These are phyloP conservation scores for Pararge aegeria DNA, from an alignment of 1,140 invertebrate genomes.

Conservation along the genomic window DNA sequence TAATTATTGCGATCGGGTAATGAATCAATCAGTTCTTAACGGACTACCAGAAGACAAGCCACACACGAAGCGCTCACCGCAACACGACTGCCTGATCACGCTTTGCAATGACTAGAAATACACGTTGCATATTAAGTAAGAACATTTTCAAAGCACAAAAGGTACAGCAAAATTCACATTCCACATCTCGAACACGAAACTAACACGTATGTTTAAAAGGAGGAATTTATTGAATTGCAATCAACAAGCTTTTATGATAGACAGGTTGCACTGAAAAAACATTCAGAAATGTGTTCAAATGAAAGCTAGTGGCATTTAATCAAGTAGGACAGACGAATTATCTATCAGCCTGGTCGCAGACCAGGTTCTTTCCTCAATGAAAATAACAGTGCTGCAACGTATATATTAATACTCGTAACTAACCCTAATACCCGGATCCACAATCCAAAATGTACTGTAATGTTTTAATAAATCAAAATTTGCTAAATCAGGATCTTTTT, in stretches of 20 bases:
- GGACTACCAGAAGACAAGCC: constrained; percentile 46
- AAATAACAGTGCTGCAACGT: no score
- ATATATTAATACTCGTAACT: no score
- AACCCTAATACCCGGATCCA: no score
- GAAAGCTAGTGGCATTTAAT: no score
- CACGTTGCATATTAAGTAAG: constrained; percentile 24
- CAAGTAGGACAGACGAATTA: no score
- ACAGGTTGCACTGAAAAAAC: no score
- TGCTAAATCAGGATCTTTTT: no score
- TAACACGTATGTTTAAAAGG: not conserved
- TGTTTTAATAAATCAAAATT: no score
- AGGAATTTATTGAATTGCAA: constrained; percentile 25
- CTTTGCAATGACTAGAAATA: constrained; percentile 16
- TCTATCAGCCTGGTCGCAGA: no score
- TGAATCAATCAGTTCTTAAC: constrained; percentile 72
- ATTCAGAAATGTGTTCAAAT: no score
- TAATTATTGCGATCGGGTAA: constrained; percentile 60
- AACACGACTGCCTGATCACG: constrained; percentile 19
- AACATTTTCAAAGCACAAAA: constrained; percentile 23
- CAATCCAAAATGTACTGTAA: no score
- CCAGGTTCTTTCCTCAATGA: no score
- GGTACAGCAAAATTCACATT: constrained; percentile 1
- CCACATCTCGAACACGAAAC: constrained; percentile 15
- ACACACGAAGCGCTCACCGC: constrained; percentile 46
- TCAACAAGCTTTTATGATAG: constrained; percentile 42